phyloP scores from a whole-genome alignment of 2,797 vertebrate species.

The Sebastolobus alascanus region DNA sequence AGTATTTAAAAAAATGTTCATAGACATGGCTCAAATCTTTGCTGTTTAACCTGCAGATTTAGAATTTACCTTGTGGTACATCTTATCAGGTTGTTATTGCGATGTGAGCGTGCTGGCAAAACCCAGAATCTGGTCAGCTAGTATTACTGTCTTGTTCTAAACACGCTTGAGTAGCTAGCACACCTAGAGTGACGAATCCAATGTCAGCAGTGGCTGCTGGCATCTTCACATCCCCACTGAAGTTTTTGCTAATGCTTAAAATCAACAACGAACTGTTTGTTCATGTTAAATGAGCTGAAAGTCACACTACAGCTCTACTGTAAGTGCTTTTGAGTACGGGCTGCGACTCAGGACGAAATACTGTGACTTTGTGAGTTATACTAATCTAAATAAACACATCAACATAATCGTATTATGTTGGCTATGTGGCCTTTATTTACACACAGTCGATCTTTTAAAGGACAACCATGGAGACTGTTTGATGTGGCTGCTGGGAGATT shows the following conservation, averaged over 20 bases:
- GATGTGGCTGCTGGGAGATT: slow-evolving; percentile 8
- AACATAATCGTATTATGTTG: neutral
- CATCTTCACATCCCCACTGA: neutral
- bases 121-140: neutral
- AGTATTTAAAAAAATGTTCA: neutral
- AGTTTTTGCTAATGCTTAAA: neutral
- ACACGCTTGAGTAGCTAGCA: neutral
- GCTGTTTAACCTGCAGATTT: neutral
- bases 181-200: neutral
- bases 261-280: neutral
- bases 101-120: neutral
- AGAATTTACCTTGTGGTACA: neutral
- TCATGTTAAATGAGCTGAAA: slow-evolving; percentile 1
- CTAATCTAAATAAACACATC: slow-evolving; percentile 16
- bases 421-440: slow-evolving; percentile 22
- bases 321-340: neutral
- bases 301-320: neutral
- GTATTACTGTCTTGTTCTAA: neutral
- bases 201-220: neutral
- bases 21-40: neutral
- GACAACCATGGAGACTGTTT: neutral
- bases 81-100: neutral
- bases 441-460: slow-evolving; percentile 13
- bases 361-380: neutral
- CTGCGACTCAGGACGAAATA: neutral